These are phyloP conservation scores for Hypolimnas misippus DNA, from an alignment of 2,888 invertebrate species.

Conservation along the genomic window DNA sequence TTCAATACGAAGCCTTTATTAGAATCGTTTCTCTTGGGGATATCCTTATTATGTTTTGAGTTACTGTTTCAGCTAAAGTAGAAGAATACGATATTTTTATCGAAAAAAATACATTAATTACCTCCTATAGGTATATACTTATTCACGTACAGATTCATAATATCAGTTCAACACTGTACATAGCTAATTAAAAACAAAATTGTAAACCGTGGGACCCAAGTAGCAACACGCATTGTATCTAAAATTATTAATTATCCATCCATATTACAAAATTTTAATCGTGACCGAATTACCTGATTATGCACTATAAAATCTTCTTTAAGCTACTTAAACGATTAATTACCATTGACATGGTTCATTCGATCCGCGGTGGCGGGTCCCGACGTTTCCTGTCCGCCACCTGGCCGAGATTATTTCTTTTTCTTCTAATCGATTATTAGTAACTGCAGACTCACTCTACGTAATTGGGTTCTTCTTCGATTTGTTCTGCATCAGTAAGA, in stretches of 20 bases:
- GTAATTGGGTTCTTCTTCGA: constrained; percentile 67
- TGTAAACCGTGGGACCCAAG: background rate
- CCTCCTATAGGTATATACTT: no score
- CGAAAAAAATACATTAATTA: no score
- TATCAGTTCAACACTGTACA: no score
- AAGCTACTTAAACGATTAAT: constrained; percentile 73
- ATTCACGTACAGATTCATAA: no score
- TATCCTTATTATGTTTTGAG: background rate
- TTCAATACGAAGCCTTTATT: background rate
- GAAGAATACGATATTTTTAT: background rate
- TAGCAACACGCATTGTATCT: background rate
- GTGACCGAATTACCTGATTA: constrained; percentile 40
- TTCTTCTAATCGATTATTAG: constrained; percentile 70
- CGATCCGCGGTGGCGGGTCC: constrained; percentile 72
- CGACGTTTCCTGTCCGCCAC: constrained; percentile 62
- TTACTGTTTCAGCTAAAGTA: background rate
- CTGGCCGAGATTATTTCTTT: constrained; percentile 64
- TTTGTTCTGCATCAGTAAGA: constrained; percentile 37
- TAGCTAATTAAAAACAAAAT: no score
- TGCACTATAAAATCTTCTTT: constrained; percentile 57
- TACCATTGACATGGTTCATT: constrained; percentile 77
- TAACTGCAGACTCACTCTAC: constrained; percentile 73
- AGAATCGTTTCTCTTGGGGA: background rate
- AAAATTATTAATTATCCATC: background rate
- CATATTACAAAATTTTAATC: constrained; percentile 29